These are phyloP conservation scores for Drosophila macrospina DNA, from an alignment of 2,888 invertebrate species.

Conservation along the genomic window DNA sequence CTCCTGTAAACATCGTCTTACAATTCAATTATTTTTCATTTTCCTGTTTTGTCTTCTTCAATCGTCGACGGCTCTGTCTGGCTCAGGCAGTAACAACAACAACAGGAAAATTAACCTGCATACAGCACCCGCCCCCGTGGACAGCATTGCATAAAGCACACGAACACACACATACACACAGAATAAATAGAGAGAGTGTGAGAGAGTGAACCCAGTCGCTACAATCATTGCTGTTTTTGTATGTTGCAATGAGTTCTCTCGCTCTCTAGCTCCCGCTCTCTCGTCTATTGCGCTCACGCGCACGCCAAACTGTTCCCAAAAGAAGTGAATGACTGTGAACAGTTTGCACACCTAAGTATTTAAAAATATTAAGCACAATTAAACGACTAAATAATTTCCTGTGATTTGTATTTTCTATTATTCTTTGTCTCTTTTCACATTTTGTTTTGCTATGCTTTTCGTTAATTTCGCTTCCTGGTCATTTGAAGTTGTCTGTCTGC, in stretches of 20 bases:
- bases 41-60: conserved; percentile 80
- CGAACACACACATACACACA: conserved; percentile 28
- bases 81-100: conserved; percentile 47
- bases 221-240: conserved; percentile 50
- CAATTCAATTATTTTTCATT: conserved; percentile 81
- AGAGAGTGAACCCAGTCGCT: conserved; percentile 28
- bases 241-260: conserved; percentile 67
- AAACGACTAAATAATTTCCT: conserved; percentile 43
- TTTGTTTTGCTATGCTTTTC: conserved; percentile 74
- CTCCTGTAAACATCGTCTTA: conserved; percentile 62
- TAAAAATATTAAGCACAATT: conserved; percentile 53
- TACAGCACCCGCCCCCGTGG: conserved; percentile 59
- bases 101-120: conserved; percentile 72
- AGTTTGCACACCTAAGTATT: conserved; percentile 43
- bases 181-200: conserved; percentile 16
- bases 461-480: conserved; percentile 66
- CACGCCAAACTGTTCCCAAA: conserved; percentile 61
- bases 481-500: conserved; percentile 49
- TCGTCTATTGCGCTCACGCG: conserved; percentile 52
- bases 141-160: conserved; percentile 74
- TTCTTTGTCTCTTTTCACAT: conserved; percentile 39
- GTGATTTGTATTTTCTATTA: conserved; percentile 34
- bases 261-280: conserved; percentile 28
- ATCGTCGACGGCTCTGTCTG: conserved; percentile 59
- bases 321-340: conserved; percentile 57